Conservation (phyloP, 2,797 vertebrate genomes). For the Eulemur albifrons region DNA sequence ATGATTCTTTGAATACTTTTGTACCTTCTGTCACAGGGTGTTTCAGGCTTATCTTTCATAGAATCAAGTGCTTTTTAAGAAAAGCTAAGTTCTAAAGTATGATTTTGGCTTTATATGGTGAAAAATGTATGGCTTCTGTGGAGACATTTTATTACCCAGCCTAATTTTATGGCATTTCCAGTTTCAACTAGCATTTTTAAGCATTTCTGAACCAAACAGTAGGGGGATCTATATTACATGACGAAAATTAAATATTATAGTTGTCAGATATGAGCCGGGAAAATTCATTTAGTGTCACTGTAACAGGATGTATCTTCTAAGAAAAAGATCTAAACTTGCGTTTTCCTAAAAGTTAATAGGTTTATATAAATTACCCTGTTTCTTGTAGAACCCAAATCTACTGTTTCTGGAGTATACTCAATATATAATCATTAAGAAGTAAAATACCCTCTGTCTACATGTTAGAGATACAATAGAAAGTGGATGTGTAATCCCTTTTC, state of each 20-base stretch:
- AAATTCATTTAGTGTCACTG: background rate
- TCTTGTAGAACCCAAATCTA: background rate
- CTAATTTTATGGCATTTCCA: background rate
- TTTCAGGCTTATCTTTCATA: background rate
- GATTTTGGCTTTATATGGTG: background rate
- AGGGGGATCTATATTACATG: background rate
- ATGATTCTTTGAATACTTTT: background rate
- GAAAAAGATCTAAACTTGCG: background rate
- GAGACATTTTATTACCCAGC: constrained; percentile 3
- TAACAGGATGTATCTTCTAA: background rate
- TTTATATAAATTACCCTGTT: background rate
- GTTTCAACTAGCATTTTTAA: background rate
- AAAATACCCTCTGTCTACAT: background rate
- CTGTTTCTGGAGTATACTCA: background rate
- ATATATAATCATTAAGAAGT: background rate
- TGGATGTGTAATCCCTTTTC: background rate
- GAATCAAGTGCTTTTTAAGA: background rate
- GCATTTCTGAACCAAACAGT: background rate
- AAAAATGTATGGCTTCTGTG: background rate
- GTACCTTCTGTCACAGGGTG: background rate
- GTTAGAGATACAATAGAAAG: background rate
- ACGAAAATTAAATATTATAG: background rate
- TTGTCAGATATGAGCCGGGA: background rate
- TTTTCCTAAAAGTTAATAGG: background rate
- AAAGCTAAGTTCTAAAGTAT: background rate